These are phyloP conservation scores for Eudemis profundana DNA, from an alignment of 2,888 invertebrate species.

Conservation along the genomic window DNA sequence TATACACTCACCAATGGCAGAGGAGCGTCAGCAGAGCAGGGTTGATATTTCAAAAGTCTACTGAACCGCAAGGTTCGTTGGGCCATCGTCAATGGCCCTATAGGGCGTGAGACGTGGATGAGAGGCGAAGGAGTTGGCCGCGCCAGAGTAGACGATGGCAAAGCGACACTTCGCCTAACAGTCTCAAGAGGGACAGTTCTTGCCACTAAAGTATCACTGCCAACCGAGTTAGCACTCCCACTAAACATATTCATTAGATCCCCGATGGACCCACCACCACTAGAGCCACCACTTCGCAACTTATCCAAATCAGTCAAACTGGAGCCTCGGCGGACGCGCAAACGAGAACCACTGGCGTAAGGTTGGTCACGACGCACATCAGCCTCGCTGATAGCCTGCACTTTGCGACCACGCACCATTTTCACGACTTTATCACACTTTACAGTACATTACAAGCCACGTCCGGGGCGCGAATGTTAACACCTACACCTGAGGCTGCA, in stretches of 20 bases:
- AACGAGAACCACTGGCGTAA: conserved; percentile 82
- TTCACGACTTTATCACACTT: conserved; percentile 49
- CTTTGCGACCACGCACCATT: conserved; percentile 76
- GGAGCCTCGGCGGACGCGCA: conserved; percentile 88
- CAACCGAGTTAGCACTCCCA: conserved; percentile 88
- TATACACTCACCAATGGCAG: conserved; percentile 72
- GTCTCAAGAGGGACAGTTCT: conserved; percentile 90
- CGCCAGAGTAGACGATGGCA: conserved; percentile 78
- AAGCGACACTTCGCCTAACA: conserved; percentile 81
- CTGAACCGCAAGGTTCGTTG: conserved; percentile 89
- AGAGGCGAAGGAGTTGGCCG: conserved; percentile 72
- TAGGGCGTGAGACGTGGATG: conserved; percentile 73
- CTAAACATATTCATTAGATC: conserved; percentile 93
- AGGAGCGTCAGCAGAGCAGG: conserved; percentile 80
- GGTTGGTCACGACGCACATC: conserved; percentile 84
- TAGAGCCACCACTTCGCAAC: conserved; percentile 78
- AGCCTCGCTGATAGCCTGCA: conserved; percentile 77
- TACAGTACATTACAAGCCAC: conserved; percentile 57
- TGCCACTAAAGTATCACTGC: conserved; percentile 90
- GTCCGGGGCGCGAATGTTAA: conserved; percentile 59
- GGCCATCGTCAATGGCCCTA: conserved; percentile 87
- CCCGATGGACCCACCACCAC: conserved; percentile 88
- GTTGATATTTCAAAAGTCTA: conserved; percentile 88
- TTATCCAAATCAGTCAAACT: conserved; percentile 91
- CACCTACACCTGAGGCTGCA: conserved; percentile 61